phyloP scores from a whole-genome alignment of 2,113 vertebrate species.

The Odontesthes bonariensis region DNA sequence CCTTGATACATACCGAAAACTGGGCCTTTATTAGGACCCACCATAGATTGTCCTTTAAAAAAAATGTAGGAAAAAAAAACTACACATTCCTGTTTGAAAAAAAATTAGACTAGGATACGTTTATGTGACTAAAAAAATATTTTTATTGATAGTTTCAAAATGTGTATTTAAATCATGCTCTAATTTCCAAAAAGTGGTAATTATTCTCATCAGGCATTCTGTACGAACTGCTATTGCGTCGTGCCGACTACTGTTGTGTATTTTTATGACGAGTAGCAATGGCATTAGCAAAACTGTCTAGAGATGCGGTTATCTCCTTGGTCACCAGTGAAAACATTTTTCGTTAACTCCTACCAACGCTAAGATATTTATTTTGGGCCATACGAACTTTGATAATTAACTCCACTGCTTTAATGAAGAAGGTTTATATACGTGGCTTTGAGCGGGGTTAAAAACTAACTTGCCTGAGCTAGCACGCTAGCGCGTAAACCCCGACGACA shows the following conservation, averaged over 20 bases:
- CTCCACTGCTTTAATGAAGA: background rate
- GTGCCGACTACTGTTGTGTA: slow-evolving; percentile 42
- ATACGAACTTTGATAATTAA: background rate
- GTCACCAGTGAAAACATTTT: slow-evolving; percentile 27
- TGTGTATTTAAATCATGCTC: accelerated
- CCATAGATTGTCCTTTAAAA: background rate
- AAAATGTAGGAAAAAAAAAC: background rate
- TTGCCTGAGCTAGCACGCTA: slow-evolving; percentile 48
- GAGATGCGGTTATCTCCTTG: slow-evolving; percentile 37
- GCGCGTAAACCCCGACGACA: slow-evolving; percentile 53
- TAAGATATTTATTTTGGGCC: background rate
- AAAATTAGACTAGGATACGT: accelerated
- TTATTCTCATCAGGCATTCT: slow-evolving; percentile 63
- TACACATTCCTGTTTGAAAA: background rate
- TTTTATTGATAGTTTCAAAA: background rate
- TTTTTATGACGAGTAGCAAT: slow-evolving; percentile 49
- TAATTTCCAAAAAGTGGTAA: background rate
- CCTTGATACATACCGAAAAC: too few species aligned
- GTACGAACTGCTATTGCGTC: slow-evolving; percentile 37
- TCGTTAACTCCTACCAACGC: background rate
- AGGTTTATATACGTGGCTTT: slow-evolving; percentile 28
- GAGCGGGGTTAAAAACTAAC: slow-evolving; percentile 33
- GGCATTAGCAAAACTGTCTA: slow-evolving; percentile 68
- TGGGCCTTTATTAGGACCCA: background rate
- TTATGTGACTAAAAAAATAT: accelerated